A percentile compares a stretch with the other conserved stretches of the same genome.
Evolutionary conservation across 2,888 invertebrate species (phyloP).

Genomic region (Spisula solida): DNA sequence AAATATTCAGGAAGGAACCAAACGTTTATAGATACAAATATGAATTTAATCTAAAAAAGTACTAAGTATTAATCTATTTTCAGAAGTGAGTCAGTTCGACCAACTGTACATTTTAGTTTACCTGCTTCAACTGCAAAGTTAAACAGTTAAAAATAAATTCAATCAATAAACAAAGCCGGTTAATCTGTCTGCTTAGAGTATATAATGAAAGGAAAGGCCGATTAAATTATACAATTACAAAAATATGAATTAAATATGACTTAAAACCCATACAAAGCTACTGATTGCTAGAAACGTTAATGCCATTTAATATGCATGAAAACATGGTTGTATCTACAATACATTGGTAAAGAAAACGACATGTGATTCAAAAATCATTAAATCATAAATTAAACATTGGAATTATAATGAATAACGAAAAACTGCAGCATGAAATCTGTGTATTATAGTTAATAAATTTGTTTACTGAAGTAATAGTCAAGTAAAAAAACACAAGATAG

Average conservation of each 20-base stretch:
- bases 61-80: no score
- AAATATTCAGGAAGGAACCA: not conserved
- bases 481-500: no score
- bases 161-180: not conserved
- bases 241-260: slow-evolving; percentile 17
- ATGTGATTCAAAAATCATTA: not conserved
- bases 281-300: not conserved
- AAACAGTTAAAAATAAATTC: not conserved
- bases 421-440: not conserved
- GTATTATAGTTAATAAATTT: not conserved
- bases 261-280: not conserved
- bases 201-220: slow-evolving; percentile 11
- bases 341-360: not conserved
- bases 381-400: slow-evolving; percentile 11
- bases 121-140: not conserved
- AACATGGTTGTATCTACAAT: not conserved
- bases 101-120: not conserved
- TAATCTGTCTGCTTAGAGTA: not conserved
- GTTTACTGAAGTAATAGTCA: not conserved
- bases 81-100: no score
- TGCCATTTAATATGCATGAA: not conserved
- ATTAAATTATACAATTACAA: slow-evolving; percentile 13
- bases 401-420: not conserved
- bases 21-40: not conserved
- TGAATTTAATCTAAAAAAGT: not conserved